Percentiles rank a stretch among this genome's conserved stretches.
Conservation (phyloP, 92 coral and sea anemone genomes). For the Montipora capitata region DNA sequence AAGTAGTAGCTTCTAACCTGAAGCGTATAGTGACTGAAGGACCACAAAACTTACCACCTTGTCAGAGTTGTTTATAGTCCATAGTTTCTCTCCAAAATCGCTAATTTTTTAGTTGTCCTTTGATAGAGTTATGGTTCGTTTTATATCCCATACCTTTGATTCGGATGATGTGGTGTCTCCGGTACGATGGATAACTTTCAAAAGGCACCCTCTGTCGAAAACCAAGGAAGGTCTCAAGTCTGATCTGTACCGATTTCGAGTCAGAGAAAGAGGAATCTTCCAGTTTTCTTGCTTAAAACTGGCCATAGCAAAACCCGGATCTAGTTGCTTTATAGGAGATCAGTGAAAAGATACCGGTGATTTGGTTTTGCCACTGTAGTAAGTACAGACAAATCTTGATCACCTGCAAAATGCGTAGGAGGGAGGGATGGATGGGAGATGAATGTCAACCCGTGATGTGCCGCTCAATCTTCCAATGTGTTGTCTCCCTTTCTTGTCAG, state of each 20-base stretch:
- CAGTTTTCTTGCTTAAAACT: too few species aligned
- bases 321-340: neutral
- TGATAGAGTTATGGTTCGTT: neutral
- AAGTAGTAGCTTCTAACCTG: neutral
- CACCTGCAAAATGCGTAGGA: conserved; percentile 49
- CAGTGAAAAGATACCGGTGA: neutral
- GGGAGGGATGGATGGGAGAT: neutral
- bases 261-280: neutral
- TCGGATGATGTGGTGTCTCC: neutral
- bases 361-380: neutral
- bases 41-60: neutral
- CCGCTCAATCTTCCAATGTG: neutral
- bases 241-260: neutral
- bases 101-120: neutral
- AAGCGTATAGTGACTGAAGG: neutral
- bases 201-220: neutral
- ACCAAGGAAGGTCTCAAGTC: neutral
- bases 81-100: neutral
- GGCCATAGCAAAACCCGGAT: too few species aligned
- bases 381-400: conserved; percentile 17
- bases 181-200: conserved; percentile 2
- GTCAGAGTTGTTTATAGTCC: neutral
- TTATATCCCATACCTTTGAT: neutral
- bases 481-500: neutral
- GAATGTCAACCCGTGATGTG: neutral